Conservation (phyloP, 1,140 invertebrate genomes). For the Pseudomyrmex dendroicus region DNA sequence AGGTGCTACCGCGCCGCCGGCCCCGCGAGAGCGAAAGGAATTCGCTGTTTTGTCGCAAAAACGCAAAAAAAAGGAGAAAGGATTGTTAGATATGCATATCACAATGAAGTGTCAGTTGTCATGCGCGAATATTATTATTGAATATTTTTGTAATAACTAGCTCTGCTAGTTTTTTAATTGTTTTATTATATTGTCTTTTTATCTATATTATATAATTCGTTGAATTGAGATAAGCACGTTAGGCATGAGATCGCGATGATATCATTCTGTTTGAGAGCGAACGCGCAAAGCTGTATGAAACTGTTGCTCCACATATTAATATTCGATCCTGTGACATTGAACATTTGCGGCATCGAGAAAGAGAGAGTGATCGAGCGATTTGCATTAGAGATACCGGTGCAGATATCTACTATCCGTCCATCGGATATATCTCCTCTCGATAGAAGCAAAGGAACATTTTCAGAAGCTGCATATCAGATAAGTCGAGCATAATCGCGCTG, state of each 20-base stretch:
- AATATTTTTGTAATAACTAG: not conserved
- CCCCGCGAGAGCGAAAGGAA: constrained; percentile 82
- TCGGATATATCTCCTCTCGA: constrained; percentile 47
- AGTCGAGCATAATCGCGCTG: constrained; percentile 57
- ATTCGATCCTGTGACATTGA: constrained; percentile 28
- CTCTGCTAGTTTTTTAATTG: too few species aligned
- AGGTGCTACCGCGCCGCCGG: constrained; percentile 66
- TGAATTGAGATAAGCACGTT: too few species aligned
- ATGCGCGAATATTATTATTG: not conserved
- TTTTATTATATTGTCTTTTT: too few species aligned
- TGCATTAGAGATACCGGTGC: constrained; percentile 12
- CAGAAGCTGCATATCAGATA: constrained; percentile 17
- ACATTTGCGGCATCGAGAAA: constrained; percentile 18
- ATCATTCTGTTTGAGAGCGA: not conserved
- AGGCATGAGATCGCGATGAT: not conserved
- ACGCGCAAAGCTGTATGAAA: not conserved
- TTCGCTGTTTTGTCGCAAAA: constrained; percentile 82
- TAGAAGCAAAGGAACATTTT: constrained; percentile 31
- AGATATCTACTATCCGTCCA: constrained; percentile 46
- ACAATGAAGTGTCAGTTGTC: not conserved
- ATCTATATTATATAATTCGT: too few species aligned
- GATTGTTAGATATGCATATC: constrained; percentile 80
- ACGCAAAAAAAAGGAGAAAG: constrained; percentile 80
- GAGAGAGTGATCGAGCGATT: constrained; percentile 28
- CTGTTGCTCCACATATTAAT: not conserved